Evolutionary conservation across 2,888 invertebrate genomes (phyloP).

Genomic region (Caenorhabditis sp.): DNA sequence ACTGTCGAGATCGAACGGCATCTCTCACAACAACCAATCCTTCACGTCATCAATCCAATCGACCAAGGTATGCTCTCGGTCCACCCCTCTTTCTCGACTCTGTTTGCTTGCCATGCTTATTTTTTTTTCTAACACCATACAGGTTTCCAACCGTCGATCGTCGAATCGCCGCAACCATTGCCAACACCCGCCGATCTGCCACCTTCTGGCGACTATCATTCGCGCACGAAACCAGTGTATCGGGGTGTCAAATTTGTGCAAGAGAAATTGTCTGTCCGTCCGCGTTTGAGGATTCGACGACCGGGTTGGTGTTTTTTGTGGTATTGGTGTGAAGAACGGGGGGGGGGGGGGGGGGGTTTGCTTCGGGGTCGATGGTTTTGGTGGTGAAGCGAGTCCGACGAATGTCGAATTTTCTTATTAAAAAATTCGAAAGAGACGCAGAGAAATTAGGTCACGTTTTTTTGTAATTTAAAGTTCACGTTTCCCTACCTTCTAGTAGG

Average conservation of each 20-base stretch:
- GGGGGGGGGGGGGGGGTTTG: background rate
- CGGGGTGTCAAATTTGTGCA: constrained; percentile 58
- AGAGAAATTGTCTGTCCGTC: constrained; percentile 65
- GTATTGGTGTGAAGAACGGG: background rate
- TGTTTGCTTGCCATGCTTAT: constrained; percentile 7
- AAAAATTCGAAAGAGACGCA: too few species aligned
- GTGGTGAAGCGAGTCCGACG: too few species aligned
- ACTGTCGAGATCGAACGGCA: constrained; percentile 25
- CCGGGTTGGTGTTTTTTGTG: constrained; percentile 56
- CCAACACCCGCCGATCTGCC: constrained; percentile 40
- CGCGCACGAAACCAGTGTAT: constrained; percentile 47
- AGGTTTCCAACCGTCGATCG: constrained; percentile 5
- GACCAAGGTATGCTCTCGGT: constrained; percentile 32
- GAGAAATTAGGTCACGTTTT: too few species aligned
- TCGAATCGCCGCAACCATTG: constrained; percentile 19
- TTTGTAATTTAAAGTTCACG: too few species aligned
- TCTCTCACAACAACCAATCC: constrained; percentile 20
- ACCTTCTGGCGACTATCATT: constrained; percentile 51
- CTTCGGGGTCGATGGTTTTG: background rate
- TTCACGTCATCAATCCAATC: constrained; percentile 33
- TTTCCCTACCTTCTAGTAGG: too few species aligned
- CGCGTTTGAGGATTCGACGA: constrained; percentile 63
- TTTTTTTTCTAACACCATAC: constrained; percentile 8
- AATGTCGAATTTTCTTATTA: too few species aligned
- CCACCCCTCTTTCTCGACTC: too few species aligned